Conservation (phyloP, 2,797 vertebrate species). For the Anniella stebbinsi region DNA sequence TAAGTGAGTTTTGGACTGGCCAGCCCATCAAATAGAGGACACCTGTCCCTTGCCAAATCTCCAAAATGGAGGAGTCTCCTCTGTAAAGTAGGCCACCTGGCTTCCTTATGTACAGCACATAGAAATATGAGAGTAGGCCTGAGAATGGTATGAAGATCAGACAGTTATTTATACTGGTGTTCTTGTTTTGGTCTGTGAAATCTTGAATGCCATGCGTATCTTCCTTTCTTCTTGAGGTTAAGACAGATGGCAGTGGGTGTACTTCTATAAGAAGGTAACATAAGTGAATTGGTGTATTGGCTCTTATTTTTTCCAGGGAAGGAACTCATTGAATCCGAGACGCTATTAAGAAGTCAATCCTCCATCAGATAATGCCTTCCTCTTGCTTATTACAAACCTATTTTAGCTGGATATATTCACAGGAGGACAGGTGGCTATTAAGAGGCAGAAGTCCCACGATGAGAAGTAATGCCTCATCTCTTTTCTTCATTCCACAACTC, state of each 20-base stretch:
- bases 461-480: conserved; percentile 14
- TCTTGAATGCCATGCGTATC: background rate
- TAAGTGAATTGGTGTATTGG: background rate
- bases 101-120: no score
- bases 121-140: background rate
- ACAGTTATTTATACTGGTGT: background rate
- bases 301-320: background rate
- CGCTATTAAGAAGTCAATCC: background rate
- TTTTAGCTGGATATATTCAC: conserved; percentile 26
- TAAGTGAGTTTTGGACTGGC: no score
- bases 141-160: background rate
- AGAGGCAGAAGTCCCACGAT: conserved; percentile 5
- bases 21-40: no score
- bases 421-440: conserved; percentile 11
- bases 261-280: background rate
- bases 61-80: no score
- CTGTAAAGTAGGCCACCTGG: no score
- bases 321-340: background rate
- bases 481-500: conserved; percentile 41
- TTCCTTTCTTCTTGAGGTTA: background rate
- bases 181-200: conserved; percentile 1
- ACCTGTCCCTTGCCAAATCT: no score
- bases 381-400: conserved; percentile 18
- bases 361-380: background rate
- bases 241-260: background rate